Base-by-base conservation (phyloP, 2,113 vertebrate species). In the Physeter macrocephalus region DNA sequence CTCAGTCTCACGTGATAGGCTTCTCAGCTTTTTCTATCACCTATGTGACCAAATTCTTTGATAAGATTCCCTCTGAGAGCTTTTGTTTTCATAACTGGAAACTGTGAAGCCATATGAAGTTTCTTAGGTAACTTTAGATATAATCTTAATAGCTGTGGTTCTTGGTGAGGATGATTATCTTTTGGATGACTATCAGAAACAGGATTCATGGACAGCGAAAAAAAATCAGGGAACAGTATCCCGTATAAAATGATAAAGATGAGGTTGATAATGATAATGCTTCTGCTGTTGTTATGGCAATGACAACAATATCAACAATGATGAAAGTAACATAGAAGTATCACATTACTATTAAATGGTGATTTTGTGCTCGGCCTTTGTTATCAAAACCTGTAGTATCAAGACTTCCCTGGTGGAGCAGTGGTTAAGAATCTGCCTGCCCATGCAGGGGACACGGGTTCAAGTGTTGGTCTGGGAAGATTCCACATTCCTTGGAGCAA, bases 71-170 rank as follows among this genome's bases (percentile, higher is more conserved):
- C 29, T 57, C n/a, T 93, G 11, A 66, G 5, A 41, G 13, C 10
- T 61, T 90, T 80, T 69, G 6, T 86, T 93, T 96, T 77, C 31
- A 20, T 86, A 31, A 13, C 15, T 87, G 23, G 15, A 69, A 46
- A 5, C 15, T n/a, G 3, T 10, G 3, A 25, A 80, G 21, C n/a
- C 0, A 0, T 80, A 54, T 52, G 12, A 36, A 8, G 1, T 78
- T 82, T 41, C 27, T 78, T 29, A 27, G 6, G 25, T 67, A 52
- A 78, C 18, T 87, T 72, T 23, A 54, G 20, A 17, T 91, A 21
- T 34, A 66, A 39, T 81, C 59, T 27, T 31, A 93, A 78, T 17
- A 49, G 61, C 21, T 23, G 12, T 84, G 41, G 52, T 39, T 25
- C 57, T 89, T 72, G n/a, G 2, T 57, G 39, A 72, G 57, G 23